Evolutionary conservation across 2,113 vertebrate species (phyloP).

Genomic region (Siniperca knerii): DNA sequence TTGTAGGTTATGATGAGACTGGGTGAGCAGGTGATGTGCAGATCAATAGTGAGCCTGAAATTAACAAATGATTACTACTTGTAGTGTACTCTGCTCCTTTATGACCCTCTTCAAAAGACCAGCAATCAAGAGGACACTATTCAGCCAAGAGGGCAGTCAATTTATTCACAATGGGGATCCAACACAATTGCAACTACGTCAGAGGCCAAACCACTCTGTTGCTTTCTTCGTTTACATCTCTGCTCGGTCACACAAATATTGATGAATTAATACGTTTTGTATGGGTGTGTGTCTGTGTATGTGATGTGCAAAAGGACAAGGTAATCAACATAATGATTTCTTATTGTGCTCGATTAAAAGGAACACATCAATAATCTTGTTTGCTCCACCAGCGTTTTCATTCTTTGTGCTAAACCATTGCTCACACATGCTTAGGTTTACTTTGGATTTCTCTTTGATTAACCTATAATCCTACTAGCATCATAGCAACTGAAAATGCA

Average conservation of each 20-base stretch:
- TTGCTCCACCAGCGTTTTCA: neutral
- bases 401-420: constrained; percentile 1
- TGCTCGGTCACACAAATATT: constrained; percentile 14
- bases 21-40: constrained; percentile 9
- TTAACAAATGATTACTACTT: constrained; percentile 28
- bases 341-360: neutral
- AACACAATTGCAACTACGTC: constrained; percentile 23
- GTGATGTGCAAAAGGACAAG: constrained; percentile 3
- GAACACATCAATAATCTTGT: constrained; percentile 16
- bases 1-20: constrained; percentile 5
- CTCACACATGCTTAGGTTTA: neutral
- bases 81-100: constrained; percentile 19
- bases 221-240: constrained; percentile 22
- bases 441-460: neutral
- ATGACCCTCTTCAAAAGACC: constrained; percentile 41
- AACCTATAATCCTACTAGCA: neutral
- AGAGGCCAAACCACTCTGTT: constrained; percentile 5
- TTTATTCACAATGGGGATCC: constrained; percentile 30
- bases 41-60: constrained; percentile 60
- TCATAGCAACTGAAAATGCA: neutral
- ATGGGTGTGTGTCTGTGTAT: neutral
- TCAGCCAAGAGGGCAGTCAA: constrained; percentile 16
- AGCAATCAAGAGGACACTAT: constrained; percentile 42
- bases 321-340: neutral
- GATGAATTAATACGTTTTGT: neutral